phyloP scores from a whole-genome alignment of 2,113 vertebrate species.

The Murina feae region DNA sequence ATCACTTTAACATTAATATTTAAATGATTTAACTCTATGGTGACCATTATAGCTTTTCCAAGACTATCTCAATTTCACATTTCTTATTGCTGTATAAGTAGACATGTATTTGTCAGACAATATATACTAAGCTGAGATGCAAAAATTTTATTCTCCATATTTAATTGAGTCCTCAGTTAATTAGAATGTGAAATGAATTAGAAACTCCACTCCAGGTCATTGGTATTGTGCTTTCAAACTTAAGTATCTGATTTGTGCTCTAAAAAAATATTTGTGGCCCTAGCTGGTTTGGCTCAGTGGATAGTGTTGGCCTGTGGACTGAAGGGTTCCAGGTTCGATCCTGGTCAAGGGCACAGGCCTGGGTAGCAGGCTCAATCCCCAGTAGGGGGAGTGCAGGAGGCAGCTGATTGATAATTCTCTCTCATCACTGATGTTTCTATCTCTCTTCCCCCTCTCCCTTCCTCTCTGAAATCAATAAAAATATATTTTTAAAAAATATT shows the following conservation, averaged over 20 bases:
- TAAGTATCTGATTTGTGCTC: conserved; percentile 15
- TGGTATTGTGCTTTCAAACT: background rate
- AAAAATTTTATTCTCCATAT: conserved; percentile 15
- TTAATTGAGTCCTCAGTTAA: background rate
- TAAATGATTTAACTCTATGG: background rate
- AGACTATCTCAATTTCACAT: background rate
- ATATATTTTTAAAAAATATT: background rate
- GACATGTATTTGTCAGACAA: background rate
- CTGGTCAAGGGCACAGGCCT: too few species aligned
- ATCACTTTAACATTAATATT: conserved; percentile 6
- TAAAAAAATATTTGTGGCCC: background rate
- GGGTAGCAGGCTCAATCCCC: too few species aligned
- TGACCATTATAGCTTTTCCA: background rate
- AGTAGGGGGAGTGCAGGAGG: too few species aligned
- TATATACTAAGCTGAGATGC: background rate
- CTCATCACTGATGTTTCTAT: too few species aligned
- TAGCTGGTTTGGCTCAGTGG: too few species aligned
- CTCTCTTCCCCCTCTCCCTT: too few species aligned
- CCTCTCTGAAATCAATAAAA: too few species aligned
- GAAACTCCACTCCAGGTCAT: conserved; percentile 1
- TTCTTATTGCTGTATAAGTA: background rate
- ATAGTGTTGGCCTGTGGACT: too few species aligned
- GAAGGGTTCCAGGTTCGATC: too few species aligned
- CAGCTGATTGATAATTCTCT: too few species aligned
- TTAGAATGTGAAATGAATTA: background rate